Conservation (phyloP, 2,888 invertebrate genomes). For the Nephrotoma flavescens region DNA sequence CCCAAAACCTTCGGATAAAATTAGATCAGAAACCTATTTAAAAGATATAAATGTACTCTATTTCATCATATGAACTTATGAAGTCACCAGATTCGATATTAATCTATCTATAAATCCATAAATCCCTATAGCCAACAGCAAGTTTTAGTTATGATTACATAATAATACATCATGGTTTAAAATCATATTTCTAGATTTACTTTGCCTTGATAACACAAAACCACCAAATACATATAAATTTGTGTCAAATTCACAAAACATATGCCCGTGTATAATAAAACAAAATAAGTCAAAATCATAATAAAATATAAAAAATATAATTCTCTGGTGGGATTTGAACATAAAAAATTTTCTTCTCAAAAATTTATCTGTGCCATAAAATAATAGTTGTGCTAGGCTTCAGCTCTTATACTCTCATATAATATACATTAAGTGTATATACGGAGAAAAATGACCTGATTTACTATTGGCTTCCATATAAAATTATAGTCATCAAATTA, state of each 20-base stretch:
- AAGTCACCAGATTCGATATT: not conserved
- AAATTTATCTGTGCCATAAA: not conserved
- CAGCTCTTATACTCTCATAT: not conserved
- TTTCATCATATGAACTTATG: too few relatives aligned
- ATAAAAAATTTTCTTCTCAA: not conserved
- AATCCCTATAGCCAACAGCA: not conserved
- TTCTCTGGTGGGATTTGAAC: not conserved
- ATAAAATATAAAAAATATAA: not conserved
- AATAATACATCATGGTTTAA: not conserved
- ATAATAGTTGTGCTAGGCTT: not conserved
- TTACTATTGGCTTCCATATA: not conserved
- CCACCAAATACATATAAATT: not conserved
- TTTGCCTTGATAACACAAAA: not conserved
- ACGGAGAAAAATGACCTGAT: not conserved
- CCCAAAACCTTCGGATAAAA: too few relatives aligned
- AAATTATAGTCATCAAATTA: not conserved
- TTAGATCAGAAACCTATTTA: too few relatives aligned
- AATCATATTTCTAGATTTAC: not conserved
- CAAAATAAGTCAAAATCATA: not conserved
- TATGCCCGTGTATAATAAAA: not conserved
- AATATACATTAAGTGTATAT: not conserved
- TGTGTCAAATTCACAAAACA: not conserved
- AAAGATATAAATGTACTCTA: too few relatives aligned
- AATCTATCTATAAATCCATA: not conserved
- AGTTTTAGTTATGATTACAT: not conserved